Evolutionary conservation across 2,797 vertebrate species (phyloP).

Genomic region (Podarcis siculus): DNA sequence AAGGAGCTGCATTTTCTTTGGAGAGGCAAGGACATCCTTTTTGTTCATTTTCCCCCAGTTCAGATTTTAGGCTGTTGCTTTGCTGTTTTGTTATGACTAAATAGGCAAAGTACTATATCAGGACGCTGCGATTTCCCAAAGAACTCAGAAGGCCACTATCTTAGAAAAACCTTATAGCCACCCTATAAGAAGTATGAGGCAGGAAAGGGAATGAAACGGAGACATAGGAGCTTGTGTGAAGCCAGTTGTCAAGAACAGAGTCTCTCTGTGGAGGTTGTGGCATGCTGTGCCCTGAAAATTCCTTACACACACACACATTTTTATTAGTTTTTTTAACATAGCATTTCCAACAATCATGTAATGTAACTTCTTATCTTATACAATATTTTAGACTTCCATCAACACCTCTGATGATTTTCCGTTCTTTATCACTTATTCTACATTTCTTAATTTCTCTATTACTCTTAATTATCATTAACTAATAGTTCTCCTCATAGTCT

Average conservation of each 20-base stretch:
- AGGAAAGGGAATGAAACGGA: neutral
- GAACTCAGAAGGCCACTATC: neutral
- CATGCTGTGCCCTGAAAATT: too few species aligned
- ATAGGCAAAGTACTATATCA: constrained; percentile 46
- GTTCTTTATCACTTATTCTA: too few species aligned
- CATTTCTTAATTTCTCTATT: too few species aligned
- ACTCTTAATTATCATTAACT: too few species aligned
- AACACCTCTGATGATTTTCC: too few species aligned
- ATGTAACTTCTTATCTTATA: too few species aligned
- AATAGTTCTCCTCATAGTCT: too few species aligned
- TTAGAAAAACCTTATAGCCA: neutral
- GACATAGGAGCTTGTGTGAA: neutral
- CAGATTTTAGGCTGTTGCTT: constrained; percentile 54
- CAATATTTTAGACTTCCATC: too few species aligned
- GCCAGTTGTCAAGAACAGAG: neutral
- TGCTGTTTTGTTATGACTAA: constrained; percentile 51
- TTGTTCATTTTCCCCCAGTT: constrained; percentile 74
- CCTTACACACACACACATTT: too few species aligned
- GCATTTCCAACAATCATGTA: too few species aligned
- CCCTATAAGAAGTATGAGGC: neutral
- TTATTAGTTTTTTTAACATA: too few species aligned
- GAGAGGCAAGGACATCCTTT: constrained; percentile 77
- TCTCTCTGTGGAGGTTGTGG: too few species aligned
- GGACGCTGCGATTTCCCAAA: neutral
- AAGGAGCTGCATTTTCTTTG: constrained; percentile 82